Conservation (phyloP, 2,888 invertebrate species). For the Ophioninae sp. region DNA sequence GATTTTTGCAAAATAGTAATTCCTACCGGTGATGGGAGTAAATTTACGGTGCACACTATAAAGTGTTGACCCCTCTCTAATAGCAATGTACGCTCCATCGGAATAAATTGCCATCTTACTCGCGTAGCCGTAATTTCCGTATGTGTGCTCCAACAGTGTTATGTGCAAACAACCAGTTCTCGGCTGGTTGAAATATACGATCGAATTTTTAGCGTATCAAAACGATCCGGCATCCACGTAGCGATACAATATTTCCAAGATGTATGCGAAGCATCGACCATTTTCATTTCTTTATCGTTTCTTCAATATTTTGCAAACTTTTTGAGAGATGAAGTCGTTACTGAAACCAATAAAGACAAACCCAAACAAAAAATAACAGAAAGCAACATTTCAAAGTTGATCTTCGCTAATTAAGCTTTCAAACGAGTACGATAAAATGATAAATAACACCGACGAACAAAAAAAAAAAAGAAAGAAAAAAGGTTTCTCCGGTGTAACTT, state of each 20-base stretch:
- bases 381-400: background rate
- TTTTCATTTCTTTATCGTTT: background rate
- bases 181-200: background rate
- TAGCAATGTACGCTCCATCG: background rate
- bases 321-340: background rate
- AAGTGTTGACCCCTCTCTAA: background rate
- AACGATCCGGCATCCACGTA: background rate
- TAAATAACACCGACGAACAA: background rate
- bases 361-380: background rate
- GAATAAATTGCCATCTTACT: slow-evolving; percentile 6
- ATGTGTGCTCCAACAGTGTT: background rate
- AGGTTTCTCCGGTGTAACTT: background rate
- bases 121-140: background rate
- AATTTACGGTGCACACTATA: background rate
- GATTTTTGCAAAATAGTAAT: background rate
- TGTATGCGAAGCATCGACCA: background rate
- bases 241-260: background rate
- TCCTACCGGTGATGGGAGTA: background rate
- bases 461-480: background rate
- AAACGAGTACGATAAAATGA: background rate
- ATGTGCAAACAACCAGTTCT: slow-evolving; percentile 2
- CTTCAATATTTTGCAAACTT: background rate
- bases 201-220: background rate
- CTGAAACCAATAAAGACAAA: no score
- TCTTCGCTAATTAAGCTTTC: background rate